phyloP scores from a whole-genome alignment of 2,888 invertebrate species.

The Cheilosia scutellata region DNA sequence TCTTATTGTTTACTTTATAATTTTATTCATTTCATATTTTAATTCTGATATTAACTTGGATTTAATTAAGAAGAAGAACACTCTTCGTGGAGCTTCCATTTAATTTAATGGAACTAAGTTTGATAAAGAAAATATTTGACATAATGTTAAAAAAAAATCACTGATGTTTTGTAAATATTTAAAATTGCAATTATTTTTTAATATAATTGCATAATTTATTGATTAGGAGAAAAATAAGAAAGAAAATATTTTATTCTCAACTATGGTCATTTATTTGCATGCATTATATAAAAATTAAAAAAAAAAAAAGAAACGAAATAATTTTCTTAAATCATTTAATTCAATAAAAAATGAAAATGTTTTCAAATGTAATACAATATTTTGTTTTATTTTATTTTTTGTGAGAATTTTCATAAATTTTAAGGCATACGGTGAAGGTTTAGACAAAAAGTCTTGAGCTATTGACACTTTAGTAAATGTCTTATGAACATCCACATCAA shows the following conservation, averaged over 20 bases:
- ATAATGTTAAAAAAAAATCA: background rate
- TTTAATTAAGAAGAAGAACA: background rate
- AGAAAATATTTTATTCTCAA: slow-evolving; percentile 38
- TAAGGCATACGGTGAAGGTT: no score
- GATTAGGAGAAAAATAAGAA: slow-evolving; percentile 1
- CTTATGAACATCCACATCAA: no score
- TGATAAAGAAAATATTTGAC: slow-evolving; percentile 24
- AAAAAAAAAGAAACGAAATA: slow-evolving; percentile 18
- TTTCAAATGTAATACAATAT: slow-evolving; percentile 23
- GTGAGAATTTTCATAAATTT: background rate
- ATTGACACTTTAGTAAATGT: no score
- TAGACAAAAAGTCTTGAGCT: no score
- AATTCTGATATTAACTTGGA: slow-evolving; percentile 9
- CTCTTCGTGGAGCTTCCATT: slow-evolving; percentile 62
- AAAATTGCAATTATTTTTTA: slow-evolving; percentile 21
- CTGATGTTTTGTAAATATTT: slow-evolving; percentile 46
- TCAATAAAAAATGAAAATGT: slow-evolving; percentile 51
- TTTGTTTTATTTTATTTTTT: background rate
- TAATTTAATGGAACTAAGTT: slow-evolving; percentile 25
- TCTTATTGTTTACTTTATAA: slow-evolving; percentile 49
- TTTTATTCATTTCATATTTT: slow-evolving; percentile 13
- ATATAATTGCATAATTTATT: slow-evolving; percentile 35
- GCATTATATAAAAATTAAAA: slow-evolving; percentile 43
- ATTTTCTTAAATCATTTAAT: slow-evolving; percentile 50
- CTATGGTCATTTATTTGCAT: slow-evolving; percentile 67